Evolutionary conservation across 1,140 invertebrate species (phyloP).

Genomic region (Bombus soroeensis): DNA sequence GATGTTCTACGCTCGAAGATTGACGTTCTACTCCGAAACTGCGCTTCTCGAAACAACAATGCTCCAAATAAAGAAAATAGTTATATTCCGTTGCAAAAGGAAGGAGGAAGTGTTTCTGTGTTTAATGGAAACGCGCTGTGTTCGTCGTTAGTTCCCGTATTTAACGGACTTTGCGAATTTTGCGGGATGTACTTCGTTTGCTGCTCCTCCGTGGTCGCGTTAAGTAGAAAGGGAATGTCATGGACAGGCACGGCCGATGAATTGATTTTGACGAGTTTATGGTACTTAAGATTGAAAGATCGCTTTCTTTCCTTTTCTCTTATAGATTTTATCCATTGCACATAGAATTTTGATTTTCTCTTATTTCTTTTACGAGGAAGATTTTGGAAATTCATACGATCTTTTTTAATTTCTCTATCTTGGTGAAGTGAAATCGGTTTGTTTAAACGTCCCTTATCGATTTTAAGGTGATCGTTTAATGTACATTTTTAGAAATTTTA

Average conservation of each 20-base stretch:
- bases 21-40: constrained; percentile 10
- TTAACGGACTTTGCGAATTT: background rate
- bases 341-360: background rate
- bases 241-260: too few relatives aligned
- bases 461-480: too few relatives aligned
- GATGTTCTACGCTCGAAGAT: background rate
- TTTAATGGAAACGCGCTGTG: background rate
- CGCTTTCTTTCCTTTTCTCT: background rate
- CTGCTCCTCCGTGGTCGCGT: background rate
- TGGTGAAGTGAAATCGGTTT: background rate
- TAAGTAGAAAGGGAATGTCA: background rate
- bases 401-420: background rate
- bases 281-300: too few relatives aligned
- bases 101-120: background rate
- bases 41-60: constrained; percentile 12
- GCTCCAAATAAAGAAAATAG: background rate
- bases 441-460: background rate
- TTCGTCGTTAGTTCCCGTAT: background rate
- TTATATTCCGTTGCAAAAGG: background rate
- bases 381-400: too few relatives aligned
- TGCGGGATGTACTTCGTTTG: too few relatives aligned
- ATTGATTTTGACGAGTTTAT: too few relatives aligned
- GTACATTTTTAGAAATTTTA: too few relatives aligned
- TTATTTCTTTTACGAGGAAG: too few relatives aligned
- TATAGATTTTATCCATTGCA: background rate